Percentiles rank a stretch among this genome's conserved stretches.
Evolutionary conservation across 2,888 invertebrate species (phyloP).

Genomic region (Epiblema foenella): DNA sequence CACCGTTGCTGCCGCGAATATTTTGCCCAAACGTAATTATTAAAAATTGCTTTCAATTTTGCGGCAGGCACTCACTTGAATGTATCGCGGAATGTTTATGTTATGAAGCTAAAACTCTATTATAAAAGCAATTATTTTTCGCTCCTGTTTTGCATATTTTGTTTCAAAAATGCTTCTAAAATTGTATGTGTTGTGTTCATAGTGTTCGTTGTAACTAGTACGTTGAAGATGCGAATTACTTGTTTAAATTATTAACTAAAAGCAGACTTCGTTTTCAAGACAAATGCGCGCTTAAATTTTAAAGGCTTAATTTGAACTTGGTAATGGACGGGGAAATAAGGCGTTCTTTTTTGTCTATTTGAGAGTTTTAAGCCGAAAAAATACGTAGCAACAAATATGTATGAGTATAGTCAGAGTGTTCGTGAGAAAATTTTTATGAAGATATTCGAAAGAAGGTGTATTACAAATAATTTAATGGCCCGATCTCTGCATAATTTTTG

Average conservation of each 20-base stretch:
- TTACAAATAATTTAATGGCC: too few species aligned
- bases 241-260: conserved; percentile 44
- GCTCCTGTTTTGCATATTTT: conserved; percentile 28
- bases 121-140: conserved; percentile 43
- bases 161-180: conserved; percentile 15
- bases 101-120: conserved; percentile 35
- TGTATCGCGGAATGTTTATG: conserved; percentile 44
- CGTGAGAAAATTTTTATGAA: too few species aligned
- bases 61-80: conserved; percentile 51
- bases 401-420: too few species aligned
- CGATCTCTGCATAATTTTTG: neutral
- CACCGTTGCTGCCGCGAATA: conserved; percentile 61
- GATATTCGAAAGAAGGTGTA: too few species aligned
- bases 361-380: conserved; percentile 13
- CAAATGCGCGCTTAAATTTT: conserved; percentile 64
- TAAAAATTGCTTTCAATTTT: conserved; percentile 81
- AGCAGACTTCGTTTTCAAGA: conserved; percentile 51
- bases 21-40: conserved; percentile 77
- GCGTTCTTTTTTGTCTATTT: conserved; percentile 56
- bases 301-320: conserved; percentile 67
- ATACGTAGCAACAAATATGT: neutral
- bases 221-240: conserved; percentile 27
- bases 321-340: conserved; percentile 69
- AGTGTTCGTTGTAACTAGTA: conserved; percentile 32
- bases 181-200: conserved; percentile 22